Conservation (phyloP, 1,140 invertebrate genomes). For the Penaeus indicus region DNA sequence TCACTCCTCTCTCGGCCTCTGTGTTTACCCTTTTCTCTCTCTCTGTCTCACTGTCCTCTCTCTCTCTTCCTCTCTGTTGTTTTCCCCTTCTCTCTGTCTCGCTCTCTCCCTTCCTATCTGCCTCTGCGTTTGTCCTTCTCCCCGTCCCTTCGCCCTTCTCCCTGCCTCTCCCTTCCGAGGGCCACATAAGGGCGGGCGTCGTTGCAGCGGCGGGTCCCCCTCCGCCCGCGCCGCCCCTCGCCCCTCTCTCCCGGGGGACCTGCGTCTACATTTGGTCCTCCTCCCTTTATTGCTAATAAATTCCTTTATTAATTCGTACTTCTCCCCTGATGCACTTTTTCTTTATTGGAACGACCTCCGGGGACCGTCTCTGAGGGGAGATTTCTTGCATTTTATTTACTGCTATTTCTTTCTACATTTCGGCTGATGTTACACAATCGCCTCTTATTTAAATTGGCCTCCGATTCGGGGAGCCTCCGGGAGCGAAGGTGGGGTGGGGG, state of each 20-base stretch:
- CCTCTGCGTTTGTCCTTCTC: neutral
- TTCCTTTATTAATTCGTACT: conserved; percentile 65
- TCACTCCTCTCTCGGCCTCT: too few species aligned
- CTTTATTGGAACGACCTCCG: conserved; percentile 57
- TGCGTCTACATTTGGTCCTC: conserved; percentile 55
- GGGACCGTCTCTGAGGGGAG: conserved; percentile 1
- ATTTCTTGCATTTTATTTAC: conserved; percentile 47
- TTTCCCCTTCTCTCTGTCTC: conserved; percentile 4
- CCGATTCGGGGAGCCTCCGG: neutral
- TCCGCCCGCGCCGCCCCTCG: neutral
- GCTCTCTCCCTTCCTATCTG: neutral
- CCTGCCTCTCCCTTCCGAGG: conserved; percentile 43
- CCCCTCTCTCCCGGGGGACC: neutral
- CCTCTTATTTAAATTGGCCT: conserved; percentile 42
- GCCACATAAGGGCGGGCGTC: neutral
- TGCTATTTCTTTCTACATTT: conserved; percentile 51
- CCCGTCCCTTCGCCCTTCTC: conserved; percentile 21
- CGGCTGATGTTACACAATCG: conserved; percentile 24
- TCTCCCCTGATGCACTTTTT: conserved; percentile 62
- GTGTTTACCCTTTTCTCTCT: too few species aligned
- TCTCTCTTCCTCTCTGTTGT: neutral
- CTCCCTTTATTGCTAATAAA: conserved; percentile 65
- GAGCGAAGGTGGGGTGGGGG: neutral
- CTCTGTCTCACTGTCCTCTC: too few species aligned
- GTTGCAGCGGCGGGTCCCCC: neutral